These are phyloP conservation scores for Pseudococcus jackbeardsleyi DNA, from an alignment of 2,888 invertebrate genomes.

Conservation along the genomic window DNA sequence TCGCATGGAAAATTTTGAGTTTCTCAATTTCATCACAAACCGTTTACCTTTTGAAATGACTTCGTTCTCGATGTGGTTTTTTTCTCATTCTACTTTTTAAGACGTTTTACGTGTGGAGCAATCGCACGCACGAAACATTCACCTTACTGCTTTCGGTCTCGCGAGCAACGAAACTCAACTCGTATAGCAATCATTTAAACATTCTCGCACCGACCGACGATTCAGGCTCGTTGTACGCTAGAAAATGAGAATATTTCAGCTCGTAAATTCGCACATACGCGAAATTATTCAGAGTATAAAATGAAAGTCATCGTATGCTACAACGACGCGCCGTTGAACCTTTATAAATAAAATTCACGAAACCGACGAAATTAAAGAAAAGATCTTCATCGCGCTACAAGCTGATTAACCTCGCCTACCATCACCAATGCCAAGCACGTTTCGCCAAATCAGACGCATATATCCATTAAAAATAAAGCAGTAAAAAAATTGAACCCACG, in stretches of 20 bases:
- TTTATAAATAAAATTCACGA: background rate
- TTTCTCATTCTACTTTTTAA: too few relatives aligned
- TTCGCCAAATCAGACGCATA: conserved; percentile 31
- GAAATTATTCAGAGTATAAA: background rate
- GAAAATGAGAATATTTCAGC: conserved; percentile 9
- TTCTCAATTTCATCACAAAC: too few relatives aligned
- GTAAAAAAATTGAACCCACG: conserved; percentile 34
- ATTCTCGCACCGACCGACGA: background rate
- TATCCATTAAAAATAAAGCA: conserved; percentile 41
- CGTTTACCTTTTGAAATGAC: too few relatives aligned
- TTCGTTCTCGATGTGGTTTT: too few relatives aligned
- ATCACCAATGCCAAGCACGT: conserved; percentile 14
- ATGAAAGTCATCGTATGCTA: background rate
- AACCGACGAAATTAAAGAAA: conserved; percentile 21
- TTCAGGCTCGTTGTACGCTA: background rate
- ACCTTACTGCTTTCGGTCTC: too few relatives aligned
- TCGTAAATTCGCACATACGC: background rate
- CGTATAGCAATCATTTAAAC: too few relatives aligned
- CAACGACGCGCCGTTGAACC: background rate
- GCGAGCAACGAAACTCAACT: too few relatives aligned
- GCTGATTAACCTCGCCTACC: conserved; percentile 20
- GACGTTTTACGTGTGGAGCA: too few relatives aligned
- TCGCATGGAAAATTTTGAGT: too few relatives aligned
- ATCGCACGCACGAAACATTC: too few relatives aligned
- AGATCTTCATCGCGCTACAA: background rate